Evolutionary conservation across 2,888 invertebrate species (phyloP).

Genomic region (Helleia helle): DNA sequence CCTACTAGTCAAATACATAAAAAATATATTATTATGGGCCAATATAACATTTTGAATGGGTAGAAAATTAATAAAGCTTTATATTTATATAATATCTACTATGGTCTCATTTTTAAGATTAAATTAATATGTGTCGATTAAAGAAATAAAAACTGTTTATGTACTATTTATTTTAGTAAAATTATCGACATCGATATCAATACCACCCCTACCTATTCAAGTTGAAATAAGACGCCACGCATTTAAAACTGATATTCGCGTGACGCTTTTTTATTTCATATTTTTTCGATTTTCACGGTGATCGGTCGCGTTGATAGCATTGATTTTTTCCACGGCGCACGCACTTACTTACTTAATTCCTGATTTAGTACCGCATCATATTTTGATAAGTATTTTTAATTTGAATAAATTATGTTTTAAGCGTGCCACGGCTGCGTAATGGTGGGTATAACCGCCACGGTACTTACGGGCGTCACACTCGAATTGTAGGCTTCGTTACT

Average conservation of each 20-base stretch:
- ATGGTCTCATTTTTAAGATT: no score
- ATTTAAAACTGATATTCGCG: slow-evolving; percentile 58
- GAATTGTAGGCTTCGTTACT: slow-evolving; percentile 13
- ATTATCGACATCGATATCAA: slow-evolving; percentile 13
- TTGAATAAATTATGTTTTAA: slow-evolving; percentile 74
- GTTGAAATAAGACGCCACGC: slow-evolving; percentile 11
- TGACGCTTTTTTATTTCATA: slow-evolving; percentile 39
- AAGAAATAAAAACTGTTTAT: no score
- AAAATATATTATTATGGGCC: no score
- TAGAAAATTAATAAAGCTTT: no score
- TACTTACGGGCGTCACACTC: slow-evolving; percentile 41
- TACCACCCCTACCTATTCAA: slow-evolving; percentile 7
- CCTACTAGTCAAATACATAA: no score
- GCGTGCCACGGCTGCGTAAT: slow-evolving; percentile 59
- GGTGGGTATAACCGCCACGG: slow-evolving; percentile 54
- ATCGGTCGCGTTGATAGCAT: slow-evolving; percentile 51
- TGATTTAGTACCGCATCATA: slow-evolving; percentile 73
- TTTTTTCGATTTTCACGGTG: slow-evolving; percentile 66
- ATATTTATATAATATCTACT: no score
- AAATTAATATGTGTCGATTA: no score
- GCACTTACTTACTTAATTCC: slow-evolving; percentile 67
- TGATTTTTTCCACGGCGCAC: slow-evolving; percentile 47
- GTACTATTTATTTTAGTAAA: no score
- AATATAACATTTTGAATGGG: no score
- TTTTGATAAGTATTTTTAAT: slow-evolving; percentile 74